phyloP scores from a whole-genome alignment of 2,797 vertebrate species.

The Coregonus sp. region DNA sequence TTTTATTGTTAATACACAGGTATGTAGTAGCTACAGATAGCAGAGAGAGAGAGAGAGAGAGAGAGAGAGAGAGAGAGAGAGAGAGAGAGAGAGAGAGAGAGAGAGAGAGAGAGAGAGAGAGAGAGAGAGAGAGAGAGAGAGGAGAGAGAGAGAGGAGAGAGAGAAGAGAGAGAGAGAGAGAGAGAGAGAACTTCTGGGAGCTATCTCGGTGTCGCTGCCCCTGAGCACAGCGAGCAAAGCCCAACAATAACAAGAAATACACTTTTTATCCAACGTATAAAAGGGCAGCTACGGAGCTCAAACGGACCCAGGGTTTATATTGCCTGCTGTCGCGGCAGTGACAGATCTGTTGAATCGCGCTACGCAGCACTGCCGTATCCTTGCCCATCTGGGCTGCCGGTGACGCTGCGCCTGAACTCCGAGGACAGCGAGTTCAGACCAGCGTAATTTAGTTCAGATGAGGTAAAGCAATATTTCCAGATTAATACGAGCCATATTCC shows the following conservation, averaged over 20 bases:
- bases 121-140: conserved; percentile 6
- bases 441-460: conserved; percentile 82
- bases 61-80: neutral
- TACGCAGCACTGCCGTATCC: conserved; percentile 48
- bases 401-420: conserved; percentile 68
- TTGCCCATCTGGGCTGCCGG: conserved; percentile 73
- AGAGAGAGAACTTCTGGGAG: conserved; percentile 35
- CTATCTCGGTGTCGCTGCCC: conserved; percentile 48
- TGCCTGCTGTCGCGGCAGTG: conserved; percentile 62
- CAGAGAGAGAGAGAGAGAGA: neutral
- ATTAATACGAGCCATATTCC: conserved; percentile 82
- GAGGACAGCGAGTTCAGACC: conserved; percentile 77
- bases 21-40: conserved; percentile 21
- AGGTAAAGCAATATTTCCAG: conserved; percentile 80
- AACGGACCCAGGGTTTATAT: conserved; percentile 54
- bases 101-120: neutral
- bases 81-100: conserved; percentile 11
- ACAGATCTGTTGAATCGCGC: conserved; percentile 62
- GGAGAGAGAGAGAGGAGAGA: too few species aligned
- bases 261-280: conserved; percentile 66
- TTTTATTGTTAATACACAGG: conserved; percentile 1
- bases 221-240: conserved; percentile 49
- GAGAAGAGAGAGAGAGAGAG: conserved; percentile 11
- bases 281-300: conserved; percentile 49
- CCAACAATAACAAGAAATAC: conserved; percentile 66